Base-by-base conservation (phyloP, 2,113 vertebrate species). In the Aspiorhynchus laticeps region DNA sequence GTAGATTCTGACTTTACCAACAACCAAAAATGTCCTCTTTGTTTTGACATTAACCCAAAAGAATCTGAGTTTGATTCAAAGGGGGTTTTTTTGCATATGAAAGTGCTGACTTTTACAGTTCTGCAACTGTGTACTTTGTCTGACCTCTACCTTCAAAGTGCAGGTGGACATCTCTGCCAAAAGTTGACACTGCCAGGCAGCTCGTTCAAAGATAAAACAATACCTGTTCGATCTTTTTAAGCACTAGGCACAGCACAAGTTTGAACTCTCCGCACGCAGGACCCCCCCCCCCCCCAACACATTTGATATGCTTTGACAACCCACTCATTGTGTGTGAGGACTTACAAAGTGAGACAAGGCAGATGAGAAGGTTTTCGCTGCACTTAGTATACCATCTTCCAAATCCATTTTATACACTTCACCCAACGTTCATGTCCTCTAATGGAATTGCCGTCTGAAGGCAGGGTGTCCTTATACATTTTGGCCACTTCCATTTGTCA, bases 331-430 rank as follows among this genome's bases (percentile, higher is more conserved):
- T 67, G 4, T 31, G 63, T 26, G 56, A 77, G 33, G 26, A 87
- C n/a, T 31, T 83, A 74, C 53, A 26, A 69, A 83, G 83, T 74
- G 56, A 76, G 71, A 76, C 61, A 43, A 83, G 86, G 69, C 69
- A 73, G 38, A 28, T 36, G 11, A 14, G 21, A 53, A 63, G 79
- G 31, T 48, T 63, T 83, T 81, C 5, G 17, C 53, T 51, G 86
- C 86, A 83, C 86, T 83, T 63, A 85, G 83, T 73, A n/a, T 31
- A 81, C 71, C 63, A 36, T 90, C 33, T 76, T 82, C 80, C n/a
- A 84, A 87, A 83, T 85, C 77, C 53, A 90, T 88, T 84, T 84
- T 14, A 85, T 73, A 84, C 79, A 87, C 82, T 88, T 86, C 63
- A 43, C 74, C 74, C 46, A 77, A 51, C 38, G 53, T 87, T 59